A percentile compares a stretch with the other conserved stretches of the same genome.
Conservation (phyloP, 1,140 invertebrate species). For the Aphaenogaster rudis region DNA sequence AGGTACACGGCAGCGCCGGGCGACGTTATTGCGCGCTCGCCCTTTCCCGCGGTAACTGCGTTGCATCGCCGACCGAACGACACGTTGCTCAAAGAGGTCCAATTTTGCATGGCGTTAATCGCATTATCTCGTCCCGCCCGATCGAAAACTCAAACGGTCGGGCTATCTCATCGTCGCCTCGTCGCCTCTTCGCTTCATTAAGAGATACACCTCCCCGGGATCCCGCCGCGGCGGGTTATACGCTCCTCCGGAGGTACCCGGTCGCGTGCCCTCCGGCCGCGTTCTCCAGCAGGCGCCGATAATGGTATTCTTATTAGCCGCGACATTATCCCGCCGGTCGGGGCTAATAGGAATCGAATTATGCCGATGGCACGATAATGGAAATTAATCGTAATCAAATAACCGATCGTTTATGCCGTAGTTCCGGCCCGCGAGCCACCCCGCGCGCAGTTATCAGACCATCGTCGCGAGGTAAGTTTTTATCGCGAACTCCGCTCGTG, state of each 20-base stretch:
- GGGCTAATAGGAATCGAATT: constrained; percentile 35
- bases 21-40: constrained; percentile 74
- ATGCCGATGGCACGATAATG: constrained; percentile 37
- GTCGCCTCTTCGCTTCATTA: constrained; percentile 64
- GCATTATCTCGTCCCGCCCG: constrained; percentile 72
- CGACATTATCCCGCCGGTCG: constrained; percentile 17
- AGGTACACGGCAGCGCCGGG: constrained; percentile 47
- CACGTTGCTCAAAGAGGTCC: constrained; percentile 80
- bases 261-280: neutral
- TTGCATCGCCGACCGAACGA: constrained; percentile 78
- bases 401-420: constrained; percentile 53
- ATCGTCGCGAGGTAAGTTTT: neutral
- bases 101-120: constrained; percentile 81
- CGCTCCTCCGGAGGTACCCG: neutral
- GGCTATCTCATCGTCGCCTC: constrained; percentile 60
- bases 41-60: constrained; percentile 76
- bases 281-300: constrained; percentile 31
- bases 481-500: neutral
- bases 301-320: constrained; percentile 62
- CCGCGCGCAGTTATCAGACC: neutral
- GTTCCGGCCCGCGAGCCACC: constrained; percentile 10
- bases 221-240: neutral
- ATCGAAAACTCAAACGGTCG: constrained; percentile 76
- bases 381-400: constrained; percentile 61
- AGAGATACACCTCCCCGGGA: constrained; percentile 46